A percentile compares a stretch with the other conserved stretches of the same genome.
These are phyloP conservation scores for Virgularia gustaviana DNA, from an alignment of 92 coral and sea anemone species.

Conservation along the genomic window DNA sequence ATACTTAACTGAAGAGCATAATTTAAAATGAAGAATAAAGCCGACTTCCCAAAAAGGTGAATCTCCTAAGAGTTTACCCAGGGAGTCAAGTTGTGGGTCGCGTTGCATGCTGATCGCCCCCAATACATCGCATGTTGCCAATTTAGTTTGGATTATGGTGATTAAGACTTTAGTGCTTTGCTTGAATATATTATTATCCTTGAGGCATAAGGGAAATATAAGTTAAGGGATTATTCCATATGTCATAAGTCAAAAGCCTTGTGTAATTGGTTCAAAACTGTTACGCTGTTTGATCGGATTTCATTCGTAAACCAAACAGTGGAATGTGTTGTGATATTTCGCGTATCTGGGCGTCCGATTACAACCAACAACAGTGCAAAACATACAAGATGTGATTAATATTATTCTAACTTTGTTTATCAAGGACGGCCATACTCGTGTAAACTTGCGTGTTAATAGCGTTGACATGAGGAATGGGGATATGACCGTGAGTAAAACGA, in stretches of 20 bases:
- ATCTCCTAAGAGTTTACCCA: not conserved
- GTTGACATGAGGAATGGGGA: not conserved
- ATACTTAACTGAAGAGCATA: not conserved
- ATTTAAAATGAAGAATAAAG: not conserved
- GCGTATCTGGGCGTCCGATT: not conserved
- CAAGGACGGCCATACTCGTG: not conserved
- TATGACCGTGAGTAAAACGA: not conserved
- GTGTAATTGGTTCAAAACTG: not conserved
- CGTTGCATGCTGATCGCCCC: too few species aligned
- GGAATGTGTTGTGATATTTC: not conserved
- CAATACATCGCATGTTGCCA: too few species aligned
- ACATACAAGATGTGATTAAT: too few species aligned
- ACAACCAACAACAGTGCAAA: not conserved
- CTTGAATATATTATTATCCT: not conserved
- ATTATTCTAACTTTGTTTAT: too few species aligned
- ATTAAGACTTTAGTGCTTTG: too few species aligned
- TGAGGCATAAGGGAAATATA: not conserved
- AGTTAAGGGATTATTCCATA: not conserved
- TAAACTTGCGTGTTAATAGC: not conserved
- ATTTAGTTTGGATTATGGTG: not conserved
- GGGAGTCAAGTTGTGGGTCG: too few species aligned
- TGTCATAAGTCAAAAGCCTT: not conserved
- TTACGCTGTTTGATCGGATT: not conserved
- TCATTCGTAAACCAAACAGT: too few species aligned
- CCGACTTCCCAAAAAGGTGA: not conserved